A percentile compares a stretch with the other conserved stretches of the same genome.
Evolutionary conservation across 1,140 invertebrate genomes (phyloP).

Genomic region (Ostrea denselamellosa): DNA sequence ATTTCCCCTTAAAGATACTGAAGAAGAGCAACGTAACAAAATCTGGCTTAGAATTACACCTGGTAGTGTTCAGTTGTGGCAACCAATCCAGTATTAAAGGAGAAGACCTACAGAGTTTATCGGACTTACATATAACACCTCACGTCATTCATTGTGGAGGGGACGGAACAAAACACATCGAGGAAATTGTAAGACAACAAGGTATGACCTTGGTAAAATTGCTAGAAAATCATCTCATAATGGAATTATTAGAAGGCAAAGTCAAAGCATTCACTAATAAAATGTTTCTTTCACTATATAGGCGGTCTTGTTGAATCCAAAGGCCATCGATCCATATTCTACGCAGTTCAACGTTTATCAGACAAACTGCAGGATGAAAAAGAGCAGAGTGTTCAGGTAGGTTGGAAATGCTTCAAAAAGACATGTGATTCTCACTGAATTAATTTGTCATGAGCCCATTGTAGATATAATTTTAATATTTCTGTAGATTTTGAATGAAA

Average conservation of each 20-base stretch:
- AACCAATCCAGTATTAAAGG: not conserved
- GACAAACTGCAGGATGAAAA: constrained; percentile 21
- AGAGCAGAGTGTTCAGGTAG: constrained; percentile 42
- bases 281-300: not conserved
- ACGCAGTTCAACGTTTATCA: not conserved
- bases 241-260: not conserved
- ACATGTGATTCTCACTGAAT: too few relatives aligned
- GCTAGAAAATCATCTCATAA: too few relatives aligned
- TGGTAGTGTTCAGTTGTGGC: not conserved
- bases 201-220: not conserved
- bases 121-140: not conserved
- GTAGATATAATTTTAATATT: not conserved
- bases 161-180: not conserved
- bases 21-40: not conserved
- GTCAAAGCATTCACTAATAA: not conserved
- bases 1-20: not conserved
- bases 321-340: not conserved
- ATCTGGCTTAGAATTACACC: not conserved
- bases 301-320: constrained; percentile 8
- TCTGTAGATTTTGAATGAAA: constrained; percentile 2
- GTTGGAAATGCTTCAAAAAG: not conserved
- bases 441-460: too few relatives aligned
- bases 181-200: constrained; percentile 11
- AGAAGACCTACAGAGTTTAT: not conserved
- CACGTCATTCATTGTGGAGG: constrained; percentile 8